phyloP scores from a whole-genome alignment of 2,888 invertebrate genomes.

The Busseola fusca region DNA sequence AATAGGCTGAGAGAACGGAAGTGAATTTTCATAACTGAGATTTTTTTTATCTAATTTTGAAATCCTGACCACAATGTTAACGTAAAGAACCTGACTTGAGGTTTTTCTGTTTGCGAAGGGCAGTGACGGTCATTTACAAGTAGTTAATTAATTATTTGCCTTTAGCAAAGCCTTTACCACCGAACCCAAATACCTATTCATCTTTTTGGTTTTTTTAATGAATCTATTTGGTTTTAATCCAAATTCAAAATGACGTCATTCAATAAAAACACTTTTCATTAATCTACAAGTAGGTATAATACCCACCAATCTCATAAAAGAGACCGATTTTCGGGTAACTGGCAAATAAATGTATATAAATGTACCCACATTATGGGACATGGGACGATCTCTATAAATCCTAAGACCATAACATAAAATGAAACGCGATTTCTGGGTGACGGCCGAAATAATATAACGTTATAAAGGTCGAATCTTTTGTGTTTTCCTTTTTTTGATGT shows the following conservation, averaged over 20 bases:
- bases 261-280: background rate
- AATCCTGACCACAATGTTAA: background rate
- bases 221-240: background rate
- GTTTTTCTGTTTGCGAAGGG: background rate
- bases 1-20: background rate
- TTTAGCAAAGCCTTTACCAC: background rate
- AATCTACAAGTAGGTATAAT: background rate
- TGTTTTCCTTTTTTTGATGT: constrained; percentile 27
- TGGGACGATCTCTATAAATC: constrained; percentile 36
- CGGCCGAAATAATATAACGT: constrained; percentile 32
- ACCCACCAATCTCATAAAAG: constrained; percentile 13
- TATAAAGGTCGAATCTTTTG: constrained; percentile 30
- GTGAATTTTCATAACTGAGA: background rate
- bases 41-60: background rate
- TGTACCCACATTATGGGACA: constrained; percentile 8
- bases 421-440: constrained; percentile 46
- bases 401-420: constrained; percentile 46
- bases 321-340: constrained; percentile 15
- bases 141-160: background rate
- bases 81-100: background rate
- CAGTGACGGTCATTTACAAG: background rate
- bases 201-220: background rate
- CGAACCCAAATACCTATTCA: too few species aligned
- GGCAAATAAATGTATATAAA: constrained; percentile 42
- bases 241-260: background rate